Evolutionary conservation across 1,140 invertebrate species (phyloP).

Genomic region (Akabosia matsudoensis): DNA sequence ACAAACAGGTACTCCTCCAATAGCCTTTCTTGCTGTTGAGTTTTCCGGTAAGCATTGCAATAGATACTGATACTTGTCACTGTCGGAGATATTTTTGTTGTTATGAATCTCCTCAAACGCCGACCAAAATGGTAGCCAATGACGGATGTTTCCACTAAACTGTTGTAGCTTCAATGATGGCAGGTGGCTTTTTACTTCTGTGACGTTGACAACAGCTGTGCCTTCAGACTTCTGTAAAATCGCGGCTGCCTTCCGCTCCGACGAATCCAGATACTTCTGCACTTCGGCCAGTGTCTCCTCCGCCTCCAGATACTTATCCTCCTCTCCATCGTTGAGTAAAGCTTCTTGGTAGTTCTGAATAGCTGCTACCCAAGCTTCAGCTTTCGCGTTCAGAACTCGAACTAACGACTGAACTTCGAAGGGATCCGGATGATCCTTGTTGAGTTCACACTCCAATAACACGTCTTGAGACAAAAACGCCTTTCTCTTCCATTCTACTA

Average conservation of each 20-base stretch:
- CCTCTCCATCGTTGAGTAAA: too few relatives aligned
- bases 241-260: too few relatives aligned
- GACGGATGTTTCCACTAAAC: conserved; percentile 48
- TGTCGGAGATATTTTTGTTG: conserved; percentile 40
- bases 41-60: not conserved
- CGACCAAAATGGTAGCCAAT: conserved; percentile 50
- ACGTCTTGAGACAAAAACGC: too few relatives aligned
- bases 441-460: too few relatives aligned
- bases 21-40: conserved; percentile 27
- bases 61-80: conserved; percentile 49
- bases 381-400: too few relatives aligned
- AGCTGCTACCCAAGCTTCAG: too few relatives aligned
- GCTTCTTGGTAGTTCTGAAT: too few relatives aligned
- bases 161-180: conserved; percentile 48
- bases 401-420: too few relatives aligned
- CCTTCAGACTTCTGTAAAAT: too few relatives aligned
- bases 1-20: conserved; percentile 47
- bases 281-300: not conserved
- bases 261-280: not conserved
- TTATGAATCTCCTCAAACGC: conserved; percentile 50
- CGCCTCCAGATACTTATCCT: not conserved
- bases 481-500: too few relatives aligned
- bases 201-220: not conserved
- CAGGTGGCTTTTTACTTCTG: conserved; percentile 24
- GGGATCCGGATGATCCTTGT: too few relatives aligned